Evolutionary conservation across 2,888 invertebrate species (phyloP).

Genomic region (Eupithecia subumbrata): DNA sequence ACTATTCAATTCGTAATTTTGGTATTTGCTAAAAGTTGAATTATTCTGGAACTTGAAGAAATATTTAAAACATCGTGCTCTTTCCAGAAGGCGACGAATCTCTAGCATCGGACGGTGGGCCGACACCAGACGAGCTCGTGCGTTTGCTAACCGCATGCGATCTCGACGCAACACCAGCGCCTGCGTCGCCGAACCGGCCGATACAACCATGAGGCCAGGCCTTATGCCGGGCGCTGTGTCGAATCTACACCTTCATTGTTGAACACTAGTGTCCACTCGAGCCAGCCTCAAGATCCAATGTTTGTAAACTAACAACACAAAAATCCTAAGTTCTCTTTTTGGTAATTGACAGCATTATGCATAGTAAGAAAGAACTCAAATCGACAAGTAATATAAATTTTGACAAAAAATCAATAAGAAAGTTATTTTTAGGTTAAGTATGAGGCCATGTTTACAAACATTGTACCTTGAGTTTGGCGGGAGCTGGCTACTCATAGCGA

Average conservation of each 20-base stretch:
- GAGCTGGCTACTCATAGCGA: background rate
- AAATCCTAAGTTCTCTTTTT: background rate
- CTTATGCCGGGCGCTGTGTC: constrained; percentile 52
- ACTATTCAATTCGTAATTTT: background rate
- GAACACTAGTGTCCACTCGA: constrained; percentile 20
- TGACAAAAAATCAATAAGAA: too few relatives aligned
- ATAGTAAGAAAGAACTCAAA: background rate
- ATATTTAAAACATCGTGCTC: background rate
- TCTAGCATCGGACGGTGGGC: constrained; percentile 90
- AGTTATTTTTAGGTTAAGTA: too few relatives aligned
- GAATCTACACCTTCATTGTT: constrained; percentile 50
- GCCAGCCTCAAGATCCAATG: background rate
- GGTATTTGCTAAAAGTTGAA: background rate
- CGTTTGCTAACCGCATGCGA: constrained; percentile 97
- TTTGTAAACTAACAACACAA: background rate
- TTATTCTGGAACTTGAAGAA: background rate
- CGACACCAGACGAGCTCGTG: constrained; percentile 95
- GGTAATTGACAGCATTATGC: background rate
- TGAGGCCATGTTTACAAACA: background rate
- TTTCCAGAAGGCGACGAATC: constrained; percentile 78
- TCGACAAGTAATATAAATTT: background rate
- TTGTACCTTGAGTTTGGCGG: background rate
- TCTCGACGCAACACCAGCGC: constrained; percentile 91
- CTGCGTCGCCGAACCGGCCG: constrained; percentile 74
- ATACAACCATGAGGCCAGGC: constrained; percentile 65